These are phyloP conservation scores for Holacanthella duospinosa DNA, from an alignment of 2,888 invertebrate species.

Conservation along the genomic window DNA sequence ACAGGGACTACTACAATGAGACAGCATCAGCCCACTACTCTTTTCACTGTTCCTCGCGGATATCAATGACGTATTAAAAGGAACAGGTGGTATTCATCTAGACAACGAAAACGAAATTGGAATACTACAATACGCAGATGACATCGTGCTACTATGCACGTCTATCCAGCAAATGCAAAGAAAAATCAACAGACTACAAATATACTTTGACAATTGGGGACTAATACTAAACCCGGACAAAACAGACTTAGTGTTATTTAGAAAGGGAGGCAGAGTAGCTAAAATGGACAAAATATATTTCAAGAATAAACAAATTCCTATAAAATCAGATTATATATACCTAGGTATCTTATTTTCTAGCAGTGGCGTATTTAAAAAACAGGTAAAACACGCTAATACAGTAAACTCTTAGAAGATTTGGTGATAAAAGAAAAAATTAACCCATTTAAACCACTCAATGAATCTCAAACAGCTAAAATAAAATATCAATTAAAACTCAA, in stretches of 20 bases:
- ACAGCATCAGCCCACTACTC: not conserved
- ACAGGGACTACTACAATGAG: not conserved
- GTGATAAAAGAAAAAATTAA: no score
- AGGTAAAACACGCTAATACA: no score
- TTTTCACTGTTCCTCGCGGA: not conserved
- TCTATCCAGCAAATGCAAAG: not conserved
- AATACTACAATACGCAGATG: not conserved
- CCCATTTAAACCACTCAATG: no score
- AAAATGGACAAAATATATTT: no score
- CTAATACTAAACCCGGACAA: not conserved
- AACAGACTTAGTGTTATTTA: not conserved
- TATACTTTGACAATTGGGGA: not conserved
- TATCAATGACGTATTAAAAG: not conserved
- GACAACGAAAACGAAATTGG: not conserved
- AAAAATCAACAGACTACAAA: not conserved
- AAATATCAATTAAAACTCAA: no score
- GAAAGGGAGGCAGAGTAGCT: not conserved
- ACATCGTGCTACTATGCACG: not conserved
- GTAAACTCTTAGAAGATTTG: no score
- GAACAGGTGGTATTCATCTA: not conserved
- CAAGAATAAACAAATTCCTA: no score
- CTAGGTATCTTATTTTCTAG: no score
- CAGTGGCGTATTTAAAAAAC: no score
- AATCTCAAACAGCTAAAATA: no score
- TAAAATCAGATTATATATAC: no score